These are phyloP conservation scores for Drosophila mojavensis DNA, from an alignment of 1,140 invertebrate genomes.

Conservation along the genomic window DNA sequence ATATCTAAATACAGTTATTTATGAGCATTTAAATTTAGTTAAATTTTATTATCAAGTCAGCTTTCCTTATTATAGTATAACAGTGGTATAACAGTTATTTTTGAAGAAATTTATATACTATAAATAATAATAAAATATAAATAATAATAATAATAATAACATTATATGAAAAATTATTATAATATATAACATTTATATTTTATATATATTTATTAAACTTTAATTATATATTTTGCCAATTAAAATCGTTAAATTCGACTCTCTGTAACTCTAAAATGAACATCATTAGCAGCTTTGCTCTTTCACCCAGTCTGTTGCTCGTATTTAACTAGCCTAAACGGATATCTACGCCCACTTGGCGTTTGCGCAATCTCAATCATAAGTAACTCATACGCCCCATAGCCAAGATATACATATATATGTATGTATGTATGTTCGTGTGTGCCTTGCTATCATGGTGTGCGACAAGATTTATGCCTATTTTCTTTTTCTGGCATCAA, in stretches of 20 bases:
- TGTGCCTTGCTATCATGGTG: constrained; percentile 51
- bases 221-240: not conserved
- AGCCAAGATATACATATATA: not conserved
- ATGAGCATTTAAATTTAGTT: not conserved
- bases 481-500: constrained; percentile 69
- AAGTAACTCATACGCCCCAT: constrained; percentile 45
- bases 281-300: constrained; percentile 29
- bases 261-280: not conserved
- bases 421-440: not conserved
- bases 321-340: constrained; percentile 16
- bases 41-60: not conserved
- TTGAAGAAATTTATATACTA: too few species aligned
- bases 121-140: too few species aligned
- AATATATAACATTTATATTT: too few species aligned
- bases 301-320: constrained; percentile 3
- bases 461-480: constrained; percentile 75
- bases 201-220: too few species aligned
- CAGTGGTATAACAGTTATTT: too few species aligned
- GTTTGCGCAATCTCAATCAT: constrained; percentile 70
- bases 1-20: constrained; percentile 38
- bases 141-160: too few species aligned
- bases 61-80: too few species aligned
- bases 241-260: not conserved
- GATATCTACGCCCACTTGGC: constrained; percentile 57
- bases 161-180: too few species aligned